Base-by-base conservation (phyloP, 2,797 vertebrate genomes). In the Octomys mimax region DNA sequence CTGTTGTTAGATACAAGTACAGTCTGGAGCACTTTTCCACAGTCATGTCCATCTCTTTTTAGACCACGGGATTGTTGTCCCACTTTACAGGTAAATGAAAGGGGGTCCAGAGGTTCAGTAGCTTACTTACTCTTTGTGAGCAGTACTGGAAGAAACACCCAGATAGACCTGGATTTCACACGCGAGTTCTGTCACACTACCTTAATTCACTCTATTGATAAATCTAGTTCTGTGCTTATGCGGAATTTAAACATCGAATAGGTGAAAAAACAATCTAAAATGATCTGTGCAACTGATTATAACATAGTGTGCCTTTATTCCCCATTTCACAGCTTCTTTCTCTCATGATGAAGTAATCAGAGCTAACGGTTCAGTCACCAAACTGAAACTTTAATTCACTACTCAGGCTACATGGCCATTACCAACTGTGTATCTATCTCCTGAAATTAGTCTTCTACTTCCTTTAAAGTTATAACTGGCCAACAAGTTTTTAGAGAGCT, bases 341-440 rank as follows among this genome's bases (percentile, higher is more conserved):
- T 87, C 88, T 78, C 19, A 78, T 85, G 89, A 91, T 9, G 9
- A 83, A 85, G 42, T 13, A 77, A 95, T 49, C 89, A 90, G 39
- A 49, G 75, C 80, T 87, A 87, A 81, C 82, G 81, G 84, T 68
- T 62, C 7, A 95, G 61, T 49, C 39, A 83, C 14, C 22, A 87
- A 79, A 77, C 62, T 59, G 26, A 64, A 71, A 46, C 2, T 0
- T 61, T 89, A 88, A 91, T 80, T 93, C 75, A n/a, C 71, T 59
- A 3, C 61, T 96, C 70, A 28, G 28, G 75, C 87, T 66, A 66
- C 14, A 9, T 24, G 59, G 83, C 52, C 16, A 18, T 95, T 87
- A 64, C 85, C 54, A 84, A 84, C 39, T 61, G 18, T 57, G 77
- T 24, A 75, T 86, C 68, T 75, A 0, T 28, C 54, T 86, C 39